Conservation (phyloP, 2,113 vertebrate genomes). For the Fulmarus glacialis region DNA sequence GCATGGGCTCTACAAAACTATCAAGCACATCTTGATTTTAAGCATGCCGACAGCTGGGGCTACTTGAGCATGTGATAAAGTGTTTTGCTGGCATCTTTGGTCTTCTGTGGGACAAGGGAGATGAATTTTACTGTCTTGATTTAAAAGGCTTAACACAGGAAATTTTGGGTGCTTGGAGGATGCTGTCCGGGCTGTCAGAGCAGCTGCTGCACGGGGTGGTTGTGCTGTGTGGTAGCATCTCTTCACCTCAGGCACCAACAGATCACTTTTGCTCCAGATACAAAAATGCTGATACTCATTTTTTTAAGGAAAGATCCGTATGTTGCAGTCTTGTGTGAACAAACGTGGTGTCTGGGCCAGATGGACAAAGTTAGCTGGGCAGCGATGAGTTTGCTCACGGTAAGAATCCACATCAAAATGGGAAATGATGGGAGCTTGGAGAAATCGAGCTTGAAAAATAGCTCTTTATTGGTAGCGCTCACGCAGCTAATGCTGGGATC, state of each 20-base stretch:
- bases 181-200: background rate
- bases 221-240: background rate
- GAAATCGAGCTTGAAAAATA: background rate
- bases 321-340: background rate
- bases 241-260: background rate
- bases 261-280: background rate
- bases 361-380: background rate
- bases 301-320: background rate
- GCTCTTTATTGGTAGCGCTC: background rate
- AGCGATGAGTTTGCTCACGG: background rate
- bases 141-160: background rate
- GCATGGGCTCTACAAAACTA: rapidly evolving
- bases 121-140: background rate
- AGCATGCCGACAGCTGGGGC: background rate
- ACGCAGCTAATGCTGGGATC: background rate
- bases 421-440: background rate
- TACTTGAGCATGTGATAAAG: background rate
- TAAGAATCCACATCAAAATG: background rate
- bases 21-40: background rate
- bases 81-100: background rate
- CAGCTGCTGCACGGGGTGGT: background rate
- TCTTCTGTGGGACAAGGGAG: background rate
- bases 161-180: background rate
- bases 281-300: background rate
- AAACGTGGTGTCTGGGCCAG: background rate